Evolutionary conservation across 2,113 vertebrate genomes (phyloP), one percentile per base, ranked within the genome.

Genomic region (Pogonocichla stellata): DNA sequence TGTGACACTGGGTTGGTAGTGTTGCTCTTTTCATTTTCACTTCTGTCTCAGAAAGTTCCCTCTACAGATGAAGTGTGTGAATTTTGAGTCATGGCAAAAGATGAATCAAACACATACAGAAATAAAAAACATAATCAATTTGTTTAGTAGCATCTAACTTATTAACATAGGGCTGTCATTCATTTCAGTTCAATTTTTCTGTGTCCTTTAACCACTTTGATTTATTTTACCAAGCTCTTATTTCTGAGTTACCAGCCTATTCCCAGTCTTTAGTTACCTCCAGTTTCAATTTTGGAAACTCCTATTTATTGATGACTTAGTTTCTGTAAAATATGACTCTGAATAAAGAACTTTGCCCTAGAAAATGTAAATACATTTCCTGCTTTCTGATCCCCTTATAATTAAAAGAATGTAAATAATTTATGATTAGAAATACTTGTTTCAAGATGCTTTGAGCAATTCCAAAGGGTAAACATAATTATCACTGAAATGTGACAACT

Each of bases 21-120:
- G 86, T 86, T 72, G 87, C 50, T 92, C 92, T 97, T 97, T 97
- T 88, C 57, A 70, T 40, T 89, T 96, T 90, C 83, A 77, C 73
- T 95, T 57, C 56, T 74, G 36, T 92, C 47, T 96, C 74, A 80
- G 86, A 89, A 94, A 83, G 36, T 34, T 97, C 60, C 48, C 38
- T 88, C n/a, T 82, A 26, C 34, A 61, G 45, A 81, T 91, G 61
- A 93, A 69, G 42, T 48, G 58, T n/a, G 23, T 40, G 33, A 24
- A 70, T 78, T 95, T 86, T 87, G 24, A 47, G 28, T 50, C 33
- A 90, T 69, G 62, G 24, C 9, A 70, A 75, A 67, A 78, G 47
- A 47, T 3, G 0, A 43, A 31, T 80, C 61, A 38, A 9, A 40
- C 12, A 19, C 29, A 48, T 10, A 31, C 28, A 47, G 3, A 78